A percentile compares a stretch with the other conserved stretches of the same genome.
phyloP scores from a whole-genome alignment of 1,140 invertebrate genomes.

The Stegodyphus dumicola region DNA sequence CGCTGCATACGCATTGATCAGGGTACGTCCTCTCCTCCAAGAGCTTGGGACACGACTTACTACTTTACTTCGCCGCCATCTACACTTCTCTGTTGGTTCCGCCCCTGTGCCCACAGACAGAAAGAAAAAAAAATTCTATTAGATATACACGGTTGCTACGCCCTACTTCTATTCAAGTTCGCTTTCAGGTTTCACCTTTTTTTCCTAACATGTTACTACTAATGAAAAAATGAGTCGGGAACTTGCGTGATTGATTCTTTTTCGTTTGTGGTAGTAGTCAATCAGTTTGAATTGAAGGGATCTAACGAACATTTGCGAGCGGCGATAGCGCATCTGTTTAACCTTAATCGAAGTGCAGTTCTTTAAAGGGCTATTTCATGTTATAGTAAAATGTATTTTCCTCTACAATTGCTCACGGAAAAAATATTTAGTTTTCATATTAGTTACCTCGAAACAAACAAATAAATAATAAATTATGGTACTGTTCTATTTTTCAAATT shows the following conservation, averaged over 20 bases:
- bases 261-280: background rate
- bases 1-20: constrained; percentile 30
- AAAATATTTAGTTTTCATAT: no score
- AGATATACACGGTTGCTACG: constrained; percentile 24
- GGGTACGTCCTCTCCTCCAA: constrained; percentile 7
- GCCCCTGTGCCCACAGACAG: background rate
- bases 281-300: no score
- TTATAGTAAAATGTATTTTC: no score
- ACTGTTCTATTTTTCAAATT: no score
- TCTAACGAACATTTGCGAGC: no score
- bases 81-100: constrained; percentile 39
- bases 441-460: no score
- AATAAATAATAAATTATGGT: no score
- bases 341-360: no score
- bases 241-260: constrained; percentile 48
- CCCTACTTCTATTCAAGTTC: constrained; percentile 44
- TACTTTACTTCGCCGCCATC: constrained; percentile 36
- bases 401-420: no score
- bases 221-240: constrained; percentile 14
- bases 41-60: constrained; percentile 21
- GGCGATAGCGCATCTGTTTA: no score
- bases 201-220: constrained; percentile 8
- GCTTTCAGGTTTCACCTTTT: constrained; percentile 1
- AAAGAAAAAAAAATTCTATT: background rate
- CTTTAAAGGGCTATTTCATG: no score